phyloP scores from a whole-genome alignment of 2,797 vertebrate species.

The Ispidina picta region DNA sequence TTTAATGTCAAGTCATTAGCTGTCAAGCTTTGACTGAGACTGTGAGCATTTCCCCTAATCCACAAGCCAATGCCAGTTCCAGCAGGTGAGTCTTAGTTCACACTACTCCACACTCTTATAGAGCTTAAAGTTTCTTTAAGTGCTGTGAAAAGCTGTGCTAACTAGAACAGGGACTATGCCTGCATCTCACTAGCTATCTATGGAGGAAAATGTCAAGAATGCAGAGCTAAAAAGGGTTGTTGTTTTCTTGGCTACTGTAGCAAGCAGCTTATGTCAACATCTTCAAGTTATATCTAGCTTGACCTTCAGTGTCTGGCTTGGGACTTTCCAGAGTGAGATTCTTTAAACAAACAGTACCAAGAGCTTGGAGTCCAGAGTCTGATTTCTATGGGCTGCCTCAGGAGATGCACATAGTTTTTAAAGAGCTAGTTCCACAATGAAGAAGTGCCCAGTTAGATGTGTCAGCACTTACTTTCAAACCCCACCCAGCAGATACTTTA shows the following conservation, averaged over 20 bases:
- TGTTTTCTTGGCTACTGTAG: constrained; percentile 23
- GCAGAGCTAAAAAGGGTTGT: constrained; percentile 11
- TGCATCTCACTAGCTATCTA: not conserved
- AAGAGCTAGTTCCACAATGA: not conserved
- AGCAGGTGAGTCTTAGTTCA: not conserved
- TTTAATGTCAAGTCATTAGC: not conserved
- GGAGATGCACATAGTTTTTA: not conserved
- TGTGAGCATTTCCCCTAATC: not conserved
- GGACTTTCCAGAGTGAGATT: not conserved
- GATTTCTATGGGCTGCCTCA: not conserved
- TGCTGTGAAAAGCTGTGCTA: not conserved
- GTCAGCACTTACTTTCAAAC: not conserved
- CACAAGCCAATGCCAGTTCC: not conserved
- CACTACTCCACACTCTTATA: not conserved
- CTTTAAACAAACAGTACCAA: not conserved
- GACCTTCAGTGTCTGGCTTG: constrained; percentile 24
- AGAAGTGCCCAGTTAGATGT: not conserved
- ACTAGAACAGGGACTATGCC: not conserved
- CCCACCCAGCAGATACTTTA: not conserved
- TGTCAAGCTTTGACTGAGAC: not conserved
- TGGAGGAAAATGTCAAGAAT: constrained; percentile 5
- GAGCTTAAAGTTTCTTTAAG: not conserved
- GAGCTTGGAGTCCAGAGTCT: not conserved
- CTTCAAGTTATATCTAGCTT: constrained; percentile 48
- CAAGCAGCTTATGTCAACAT: constrained; percentile 27